Percentiles rank a stretch among this genome's conserved stretches.
These are phyloP conservation scores for Lymantria monacha DNA, from an alignment of 2,888 invertebrate species.

Conservation along the genomic window DNA sequence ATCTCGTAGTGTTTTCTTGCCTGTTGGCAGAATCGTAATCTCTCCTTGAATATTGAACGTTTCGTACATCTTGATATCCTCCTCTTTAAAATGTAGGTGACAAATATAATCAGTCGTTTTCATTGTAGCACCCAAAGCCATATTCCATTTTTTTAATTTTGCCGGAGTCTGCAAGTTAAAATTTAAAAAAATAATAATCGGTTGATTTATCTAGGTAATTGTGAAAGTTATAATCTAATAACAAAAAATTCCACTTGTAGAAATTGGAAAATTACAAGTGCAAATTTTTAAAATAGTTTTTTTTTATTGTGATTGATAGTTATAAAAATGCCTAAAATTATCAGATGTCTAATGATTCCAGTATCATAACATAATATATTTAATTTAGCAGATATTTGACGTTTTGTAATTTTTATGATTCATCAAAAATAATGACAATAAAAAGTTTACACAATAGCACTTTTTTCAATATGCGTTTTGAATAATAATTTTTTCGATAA, in stretches of 20 bases:
- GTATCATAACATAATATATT: neutral
- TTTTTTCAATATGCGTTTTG: too few relatives aligned
- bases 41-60: conserved; percentile 4
- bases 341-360: neutral
- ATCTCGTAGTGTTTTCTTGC: conserved; percentile 8
- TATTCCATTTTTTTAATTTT: neutral
- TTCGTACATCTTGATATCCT: conserved; percentile 16
- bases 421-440: too few relatives aligned
- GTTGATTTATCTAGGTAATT: neutral
- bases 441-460: too few relatives aligned
- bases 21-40: neutral
- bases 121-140: conserved; percentile 8
- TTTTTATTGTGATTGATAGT: too few relatives aligned
- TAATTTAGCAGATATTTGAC: neutral
- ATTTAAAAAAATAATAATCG: too few relatives aligned
- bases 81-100: conserved; percentile 17
- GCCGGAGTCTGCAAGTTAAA: neutral
- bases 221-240: neutral
- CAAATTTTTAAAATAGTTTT: too few relatives aligned
- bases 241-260: too few relatives aligned
- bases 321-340: too few relatives aligned
- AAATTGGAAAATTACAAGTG: too few relatives aligned
- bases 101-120: conserved; percentile 16
- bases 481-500: too few relatives aligned
- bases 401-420: neutral